phyloP scores from a whole-genome alignment of 1,140 invertebrate species.

The Pogonomyrmex californicus region DNA sequence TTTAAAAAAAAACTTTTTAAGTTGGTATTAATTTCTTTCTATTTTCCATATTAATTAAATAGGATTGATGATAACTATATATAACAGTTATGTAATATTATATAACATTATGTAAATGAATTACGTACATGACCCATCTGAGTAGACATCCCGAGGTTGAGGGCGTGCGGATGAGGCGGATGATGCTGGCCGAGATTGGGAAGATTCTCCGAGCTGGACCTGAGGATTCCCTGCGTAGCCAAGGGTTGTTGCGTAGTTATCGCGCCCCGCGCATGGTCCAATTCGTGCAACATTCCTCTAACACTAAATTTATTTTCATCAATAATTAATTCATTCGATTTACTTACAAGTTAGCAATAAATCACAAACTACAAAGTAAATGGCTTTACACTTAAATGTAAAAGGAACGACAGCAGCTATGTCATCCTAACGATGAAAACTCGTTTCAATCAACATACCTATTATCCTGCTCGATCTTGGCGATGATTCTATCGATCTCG shows the following conservation, averaged over 20 bases:
- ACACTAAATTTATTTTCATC: slow-evolving; percentile 65
- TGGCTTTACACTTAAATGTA: neutral
- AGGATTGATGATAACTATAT: neutral
- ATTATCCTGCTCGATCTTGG: slow-evolving; percentile 96
- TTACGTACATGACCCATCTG: slow-evolving; percentile 82
- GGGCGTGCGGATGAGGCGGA: slow-evolving; percentile 83
- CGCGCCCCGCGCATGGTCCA: slow-evolving; percentile 92
- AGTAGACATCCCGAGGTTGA: slow-evolving; percentile 83
- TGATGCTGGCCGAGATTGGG: slow-evolving; percentile 83
- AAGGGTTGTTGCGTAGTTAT: slow-evolving; percentile 85
- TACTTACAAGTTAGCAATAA: neutral
- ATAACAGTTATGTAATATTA: neutral
- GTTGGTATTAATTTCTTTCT: neutral
- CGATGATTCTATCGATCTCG: slow-evolving; percentile 97
- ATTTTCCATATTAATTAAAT: neutral
- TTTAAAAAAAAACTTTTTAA: neutral
- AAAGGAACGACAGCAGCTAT: neutral
- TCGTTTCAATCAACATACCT: slow-evolving; percentile 75
- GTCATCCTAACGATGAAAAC: neutral
- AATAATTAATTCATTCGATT: slow-evolving; percentile 14
- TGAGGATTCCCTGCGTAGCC: slow-evolving; percentile 81
- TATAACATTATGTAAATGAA: neutral
- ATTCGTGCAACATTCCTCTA: slow-evolving; percentile 93
- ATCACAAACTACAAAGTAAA: neutral
- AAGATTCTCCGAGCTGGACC: slow-evolving; percentile 85